Conservation (phyloP, 2,888 invertebrate genomes). For the Orchestes rusci region DNA sequence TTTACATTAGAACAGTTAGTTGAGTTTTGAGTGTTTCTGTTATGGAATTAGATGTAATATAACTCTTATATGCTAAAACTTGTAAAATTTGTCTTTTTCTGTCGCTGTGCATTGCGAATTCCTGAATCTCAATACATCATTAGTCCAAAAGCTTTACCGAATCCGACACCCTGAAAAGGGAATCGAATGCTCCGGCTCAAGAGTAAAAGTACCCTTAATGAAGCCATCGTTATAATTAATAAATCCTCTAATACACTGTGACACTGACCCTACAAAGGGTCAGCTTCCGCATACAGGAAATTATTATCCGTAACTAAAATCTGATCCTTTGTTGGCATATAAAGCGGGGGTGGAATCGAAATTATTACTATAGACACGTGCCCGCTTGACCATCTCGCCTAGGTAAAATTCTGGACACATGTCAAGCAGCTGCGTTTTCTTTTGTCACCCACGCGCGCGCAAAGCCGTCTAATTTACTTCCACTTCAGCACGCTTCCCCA, state of each 20-base stretch:
- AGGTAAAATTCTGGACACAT: constrained; percentile 37
- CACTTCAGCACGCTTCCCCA: constrained; percentile 36
- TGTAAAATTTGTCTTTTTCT: too few relatives aligned
- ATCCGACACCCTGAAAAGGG: too few relatives aligned
- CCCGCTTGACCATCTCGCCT: constrained; percentile 39
- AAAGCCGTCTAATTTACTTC: constrained; percentile 40
- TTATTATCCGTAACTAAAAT: constrained; percentile 45
- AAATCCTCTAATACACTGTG: constrained; percentile 13
- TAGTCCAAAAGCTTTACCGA: too few relatives aligned
- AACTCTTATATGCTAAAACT: too few relatives aligned
- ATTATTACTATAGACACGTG: constrained; percentile 32
- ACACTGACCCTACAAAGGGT: constrained; percentile 14
- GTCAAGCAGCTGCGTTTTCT: constrained; percentile 40
- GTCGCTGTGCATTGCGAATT: too few relatives aligned
- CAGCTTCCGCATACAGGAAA: constrained; percentile 15
- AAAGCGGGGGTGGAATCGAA: constrained; percentile 39
- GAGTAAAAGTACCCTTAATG: constrained; percentile 13
- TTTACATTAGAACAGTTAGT: too few relatives aligned
- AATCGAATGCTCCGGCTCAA: background rate
- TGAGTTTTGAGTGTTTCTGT: too few relatives aligned
- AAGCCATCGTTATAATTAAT: constrained; percentile 18
- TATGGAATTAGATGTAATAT: too few relatives aligned
- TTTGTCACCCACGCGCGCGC: constrained; percentile 42
- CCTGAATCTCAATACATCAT: too few relatives aligned
- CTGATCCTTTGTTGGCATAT: constrained; percentile 36